These are phyloP conservation scores for Phataginus tricuspis DNA, from an alignment of 2,797 vertebrate genomes.

Conservation along the genomic window DNA sequence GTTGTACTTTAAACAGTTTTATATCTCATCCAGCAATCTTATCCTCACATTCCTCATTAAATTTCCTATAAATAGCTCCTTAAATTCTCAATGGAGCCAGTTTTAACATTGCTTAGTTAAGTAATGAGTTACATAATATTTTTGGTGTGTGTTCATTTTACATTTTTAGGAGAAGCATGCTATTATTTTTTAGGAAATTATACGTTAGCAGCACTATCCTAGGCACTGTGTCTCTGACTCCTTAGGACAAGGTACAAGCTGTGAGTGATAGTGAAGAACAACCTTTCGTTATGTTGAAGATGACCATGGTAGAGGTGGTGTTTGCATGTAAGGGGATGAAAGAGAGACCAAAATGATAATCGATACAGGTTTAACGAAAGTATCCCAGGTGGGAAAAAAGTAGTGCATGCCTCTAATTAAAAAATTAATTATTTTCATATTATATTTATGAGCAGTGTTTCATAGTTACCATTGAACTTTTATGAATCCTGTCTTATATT, in stretches of 20 bases:
- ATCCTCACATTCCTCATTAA: neutral
- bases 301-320: neutral
- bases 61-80: conserved; percentile 13
- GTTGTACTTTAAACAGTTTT: neutral
- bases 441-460: neutral
- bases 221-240: neutral
- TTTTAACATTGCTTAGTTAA: conserved; percentile 39
- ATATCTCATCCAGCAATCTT: neutral
- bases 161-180: neutral
- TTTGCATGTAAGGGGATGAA: neutral
- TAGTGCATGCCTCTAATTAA: neutral
- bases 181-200: neutral
- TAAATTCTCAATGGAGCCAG: neutral
- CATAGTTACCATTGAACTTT: neutral
- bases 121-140: neutral
- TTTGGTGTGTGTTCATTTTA: conserved; percentile 7
- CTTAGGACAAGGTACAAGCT: neutral
- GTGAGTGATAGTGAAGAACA: neutral
- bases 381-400: neutral
- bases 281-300: neutral
- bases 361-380: neutral
- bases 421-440: neutral
- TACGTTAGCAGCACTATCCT: neutral
- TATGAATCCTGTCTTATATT: neutral
- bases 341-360: neutral